Base-by-base conservation (phyloP, 2,888 invertebrate genomes). In the Bedellia somnulentella region DNA sequence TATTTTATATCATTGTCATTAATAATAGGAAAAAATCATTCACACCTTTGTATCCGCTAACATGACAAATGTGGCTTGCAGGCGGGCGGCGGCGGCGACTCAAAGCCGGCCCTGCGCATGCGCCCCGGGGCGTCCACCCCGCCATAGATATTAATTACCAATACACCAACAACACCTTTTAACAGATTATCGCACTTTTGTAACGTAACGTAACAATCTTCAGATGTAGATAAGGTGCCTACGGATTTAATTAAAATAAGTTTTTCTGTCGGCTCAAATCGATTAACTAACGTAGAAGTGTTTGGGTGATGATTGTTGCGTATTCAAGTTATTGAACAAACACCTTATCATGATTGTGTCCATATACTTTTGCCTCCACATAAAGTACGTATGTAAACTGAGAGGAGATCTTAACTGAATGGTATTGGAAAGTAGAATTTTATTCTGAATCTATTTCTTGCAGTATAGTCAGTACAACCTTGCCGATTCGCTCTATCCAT, bases 1-100 rank as follows among this genome's bases (percentile, higher is more conserved):
- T 67, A 63, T 67, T 68, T 70, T 66, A 64, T 71, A 68, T 66
- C 63, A 67, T 66, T 71, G 70, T 68, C 66, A 70, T 68, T 71
- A 66, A 64, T 70, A 66, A 71, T 67, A 47, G 57, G 68, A 73
- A 66, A 73, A 70, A 70, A 61, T 59, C 58, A 64, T 73, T 73
- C 73, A 75, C 73, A 75, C 73, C 70, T 75, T 66, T 60, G 60
- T 56, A n/a, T 56, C 63, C 58, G 67, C 66, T 70, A 73, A 75
- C 73, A 71, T 73, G 73, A 73, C 73, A 73, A 75, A 75, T 68
- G 71, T 59, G 61, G 51, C 47, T 18, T n/a, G n/a, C n/a, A n/a
- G 49, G 49, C 46, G 46, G 58, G 54, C 24, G 30, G 30, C 29
- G 30, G 24, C 21, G 24, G n/a, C 12, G 36, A 37, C 44, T 57